phyloP scores from a whole-genome alignment of 2,888 invertebrate genomes.

The Drosophila nr. perissopoda region DNA sequence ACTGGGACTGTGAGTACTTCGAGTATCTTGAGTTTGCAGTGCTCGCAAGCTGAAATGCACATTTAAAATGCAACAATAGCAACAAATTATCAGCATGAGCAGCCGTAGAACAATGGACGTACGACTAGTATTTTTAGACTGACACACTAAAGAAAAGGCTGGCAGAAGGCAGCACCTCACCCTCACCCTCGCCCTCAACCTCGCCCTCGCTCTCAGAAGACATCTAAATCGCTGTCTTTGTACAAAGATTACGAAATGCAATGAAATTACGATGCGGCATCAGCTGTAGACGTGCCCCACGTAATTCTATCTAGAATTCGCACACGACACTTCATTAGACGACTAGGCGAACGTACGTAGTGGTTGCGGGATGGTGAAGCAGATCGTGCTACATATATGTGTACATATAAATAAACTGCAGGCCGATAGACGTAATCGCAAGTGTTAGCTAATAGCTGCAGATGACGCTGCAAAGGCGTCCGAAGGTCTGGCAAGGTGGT shows the following conservation, averaged over 20 bases:
- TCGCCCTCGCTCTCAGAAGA: conserved; percentile 9
- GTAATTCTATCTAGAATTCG: conserved; percentile 72
- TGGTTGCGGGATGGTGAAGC: not conserved
- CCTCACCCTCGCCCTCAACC: conserved; percentile 9
- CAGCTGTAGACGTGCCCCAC: conserved; percentile 47
- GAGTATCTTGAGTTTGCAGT: conserved; percentile 41
- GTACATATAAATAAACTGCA: conserved; percentile 44
- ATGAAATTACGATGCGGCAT: conserved; percentile 15
- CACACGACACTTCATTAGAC: conserved; percentile 21
- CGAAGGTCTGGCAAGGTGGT: conserved; percentile 63
- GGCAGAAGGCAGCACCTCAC: conserved; percentile 23
- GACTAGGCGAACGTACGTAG: not conserved
- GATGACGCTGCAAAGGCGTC: conserved; percentile 57
- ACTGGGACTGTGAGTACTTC: not conserved
- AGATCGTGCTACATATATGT: conserved; percentile 6
- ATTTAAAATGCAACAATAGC: conserved; percentile 57
- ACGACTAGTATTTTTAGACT: conserved; percentile 65
- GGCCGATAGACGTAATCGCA: conserved; percentile 44
- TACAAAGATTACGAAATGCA: conserved; percentile 66
- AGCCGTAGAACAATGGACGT: conserved; percentile 50
- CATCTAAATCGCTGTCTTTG: conserved; percentile 36
- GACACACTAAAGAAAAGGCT: conserved; percentile 71
- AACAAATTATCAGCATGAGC: not conserved
- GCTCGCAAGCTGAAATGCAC: conserved; percentile 47
- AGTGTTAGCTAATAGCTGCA: conserved; percentile 71